Conservation (phyloP, 64 coral and sea anemone genomes). For the Cladopsammia gracilis region DNA sequence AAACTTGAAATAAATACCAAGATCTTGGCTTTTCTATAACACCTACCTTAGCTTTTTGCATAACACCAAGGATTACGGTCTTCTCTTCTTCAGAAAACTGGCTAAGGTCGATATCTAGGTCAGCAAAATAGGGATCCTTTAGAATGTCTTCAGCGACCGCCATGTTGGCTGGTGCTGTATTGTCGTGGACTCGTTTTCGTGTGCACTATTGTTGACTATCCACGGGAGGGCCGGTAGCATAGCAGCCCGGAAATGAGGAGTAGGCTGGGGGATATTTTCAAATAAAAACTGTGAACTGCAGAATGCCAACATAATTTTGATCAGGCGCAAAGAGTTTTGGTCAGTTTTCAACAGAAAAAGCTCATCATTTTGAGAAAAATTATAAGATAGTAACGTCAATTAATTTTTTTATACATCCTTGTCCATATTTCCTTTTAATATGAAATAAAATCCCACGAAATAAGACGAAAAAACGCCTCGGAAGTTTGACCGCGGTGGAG, state of each 20-base stretch:
- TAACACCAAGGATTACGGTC: slow-evolving; percentile 80
- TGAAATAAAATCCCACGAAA: too few relatives aligned
- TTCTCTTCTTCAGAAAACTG: slow-evolving; percentile 94
- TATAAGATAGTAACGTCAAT: too few relatives aligned
- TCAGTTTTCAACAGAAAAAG: too few relatives aligned
- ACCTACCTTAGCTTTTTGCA: slow-evolving; percentile 92
- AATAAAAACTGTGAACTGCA: too few relatives aligned
- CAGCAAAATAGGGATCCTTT: slow-evolving; percentile 47
- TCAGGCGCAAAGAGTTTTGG: too few relatives aligned
- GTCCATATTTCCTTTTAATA: too few relatives aligned
- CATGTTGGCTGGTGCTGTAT: slow-evolving; percentile 58
- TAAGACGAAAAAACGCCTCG: too few relatives aligned
- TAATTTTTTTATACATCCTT: too few relatives aligned
- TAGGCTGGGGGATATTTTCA: not conserved
- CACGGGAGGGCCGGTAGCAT: not conserved
- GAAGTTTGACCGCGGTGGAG: too few relatives aligned
- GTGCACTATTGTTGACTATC: not conserved
- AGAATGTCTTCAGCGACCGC: slow-evolving; percentile 53
- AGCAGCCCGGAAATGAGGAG: not conserved
- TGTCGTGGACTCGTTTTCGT: slow-evolving; percentile 8
- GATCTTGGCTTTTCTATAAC: slow-evolving; percentile 4
- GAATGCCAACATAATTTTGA: too few relatives aligned
- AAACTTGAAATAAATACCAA: not conserved
- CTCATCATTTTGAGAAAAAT: too few relatives aligned
- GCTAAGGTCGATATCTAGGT: slow-evolving; percentile 82